phyloP scores from a whole-genome alignment of 2,797 vertebrate genomes.

The Phrynocephalus forsythii region DNA sequence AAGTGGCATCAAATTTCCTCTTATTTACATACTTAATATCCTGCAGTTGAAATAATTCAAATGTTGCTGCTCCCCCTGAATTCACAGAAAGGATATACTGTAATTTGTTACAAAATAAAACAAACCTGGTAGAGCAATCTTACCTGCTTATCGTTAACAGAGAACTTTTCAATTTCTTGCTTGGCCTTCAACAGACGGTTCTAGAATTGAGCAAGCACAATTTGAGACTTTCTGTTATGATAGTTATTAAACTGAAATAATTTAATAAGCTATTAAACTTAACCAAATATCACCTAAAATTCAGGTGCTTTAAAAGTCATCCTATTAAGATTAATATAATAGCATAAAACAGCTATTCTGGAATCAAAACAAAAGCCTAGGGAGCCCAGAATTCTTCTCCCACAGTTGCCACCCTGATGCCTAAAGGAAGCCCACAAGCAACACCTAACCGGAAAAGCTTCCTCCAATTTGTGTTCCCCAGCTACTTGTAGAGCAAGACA shows the following conservation, averaged over 20 bases:
- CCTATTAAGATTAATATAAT: not conserved
- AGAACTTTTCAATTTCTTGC: slow-evolving; percentile 94
- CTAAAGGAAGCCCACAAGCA: not conserved
- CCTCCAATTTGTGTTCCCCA: not conserved
- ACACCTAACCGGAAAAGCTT: not conserved
- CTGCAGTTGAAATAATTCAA: not conserved
- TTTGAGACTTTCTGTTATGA: not conserved
- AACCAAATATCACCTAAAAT: not conserved
- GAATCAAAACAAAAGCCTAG: not conserved
- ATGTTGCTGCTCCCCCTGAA: not conserved
- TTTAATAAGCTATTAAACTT: not conserved
- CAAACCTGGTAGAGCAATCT: slow-evolving; percentile 14
- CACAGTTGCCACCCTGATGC: not conserved
- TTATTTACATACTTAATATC: not conserved
- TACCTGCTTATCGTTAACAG: slow-evolving; percentile 98
- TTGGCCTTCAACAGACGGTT: slow-evolving; percentile 93
- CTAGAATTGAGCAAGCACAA: slow-evolving; percentile 75
- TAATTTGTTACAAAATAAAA: not conserved
- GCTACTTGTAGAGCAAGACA: not conserved
- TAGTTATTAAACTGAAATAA: not conserved
- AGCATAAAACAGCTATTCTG: not conserved
- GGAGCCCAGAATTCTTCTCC: not conserved
- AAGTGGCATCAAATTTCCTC: not conserved
- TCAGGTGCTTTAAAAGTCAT: not conserved
- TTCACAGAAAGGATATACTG: not conserved